Base-by-base conservation (phyloP, 2,113 vertebrate species). In the Epinephelus lanceolatus region DNA sequence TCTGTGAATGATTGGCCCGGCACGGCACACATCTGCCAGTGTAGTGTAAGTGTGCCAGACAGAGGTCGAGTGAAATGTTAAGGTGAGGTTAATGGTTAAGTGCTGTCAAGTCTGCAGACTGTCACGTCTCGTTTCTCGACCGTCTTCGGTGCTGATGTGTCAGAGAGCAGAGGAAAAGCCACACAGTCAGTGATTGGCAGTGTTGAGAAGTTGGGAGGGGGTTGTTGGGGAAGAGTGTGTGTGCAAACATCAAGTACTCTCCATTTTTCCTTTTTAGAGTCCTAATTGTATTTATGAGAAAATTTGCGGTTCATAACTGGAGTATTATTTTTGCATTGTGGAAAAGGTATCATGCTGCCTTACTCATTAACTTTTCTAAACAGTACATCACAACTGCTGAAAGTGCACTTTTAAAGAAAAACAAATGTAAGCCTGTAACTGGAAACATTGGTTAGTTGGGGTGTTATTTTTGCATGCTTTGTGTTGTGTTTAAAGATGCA, bases 301-400 rank as follows among this genome's bases (percentile, higher is more conserved):
- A 13, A 74, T 85, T 21, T 69, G 49, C 9, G 9, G 49, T 84
- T 83, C 15, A 61, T 87, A 91, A 91, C 87, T 86, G 88, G 86
- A 88, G 37, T 89, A 78, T 81, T 88, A 81, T 80, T 84, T 86
- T 77, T 85, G 40, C 49, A 62, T 81, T 69, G 68, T 79, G 62
- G 12, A 81, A 74, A 37, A n/a, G 0, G 15, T 82, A 71, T 78
- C 68, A 6, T 67, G 88, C 91, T 93, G 93, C 93, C 92, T 94
- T 74, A 84, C n/a, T 74, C 5, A 4, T 84, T 79, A 65, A 86
- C 61, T 78, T 91, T 86, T 80, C 57, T 56, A 62, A 66, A 76
- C 70, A 23, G 53, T 72, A 80, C 56, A 87, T 84, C 76, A 55
- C 61, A 81, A 79, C 83, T 78, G 69, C 85, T 91, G 68, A 84